Conservation (phyloP, 2,113 vertebrate species). For the Rutilus rutilus region DNA sequence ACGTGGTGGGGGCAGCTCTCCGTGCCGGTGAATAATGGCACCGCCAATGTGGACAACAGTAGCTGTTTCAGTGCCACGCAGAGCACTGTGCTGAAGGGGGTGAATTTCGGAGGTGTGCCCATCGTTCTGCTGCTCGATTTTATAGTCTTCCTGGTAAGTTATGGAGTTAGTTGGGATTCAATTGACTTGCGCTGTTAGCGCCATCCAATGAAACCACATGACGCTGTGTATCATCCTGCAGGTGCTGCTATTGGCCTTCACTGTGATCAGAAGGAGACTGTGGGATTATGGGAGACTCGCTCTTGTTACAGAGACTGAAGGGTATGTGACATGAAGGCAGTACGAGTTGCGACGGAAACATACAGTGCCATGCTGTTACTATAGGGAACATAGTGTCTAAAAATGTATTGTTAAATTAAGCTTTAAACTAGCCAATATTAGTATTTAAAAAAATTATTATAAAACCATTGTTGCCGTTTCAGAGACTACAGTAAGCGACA, state of each 20-base stretch:
- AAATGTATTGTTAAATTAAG: background rate
- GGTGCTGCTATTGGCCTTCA: slow-evolving; percentile 84
- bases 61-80: slow-evolving; percentile 84
- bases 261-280: slow-evolving; percentile 86
- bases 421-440: background rate
- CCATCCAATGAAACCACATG: too few species aligned
- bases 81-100: slow-evolving; percentile 84
- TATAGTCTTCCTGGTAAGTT: slow-evolving; percentile 84
- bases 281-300: slow-evolving; percentile 95
- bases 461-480: slow-evolving; percentile 57
- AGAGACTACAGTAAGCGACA: slow-evolving; percentile 59
- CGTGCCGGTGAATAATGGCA: background rate
- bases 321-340: slow-evolving; percentile 72
- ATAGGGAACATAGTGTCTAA: background rate
- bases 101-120: slow-evolving; percentile 89
- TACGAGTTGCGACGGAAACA: background rate
- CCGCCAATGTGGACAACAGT: slow-evolving; percentile 54
- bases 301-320: slow-evolving; percentile 83
- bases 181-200: background rate
- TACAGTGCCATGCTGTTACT: background rate
- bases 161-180: background rate
- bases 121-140: slow-evolving; percentile 88
- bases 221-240: slow-evolving; percentile 64
- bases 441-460: background rate
- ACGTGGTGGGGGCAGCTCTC: background rate